Evolutionary conservation across 1,140 invertebrate species (phyloP).

Genomic region (Drosophila biarmipes): DNA sequence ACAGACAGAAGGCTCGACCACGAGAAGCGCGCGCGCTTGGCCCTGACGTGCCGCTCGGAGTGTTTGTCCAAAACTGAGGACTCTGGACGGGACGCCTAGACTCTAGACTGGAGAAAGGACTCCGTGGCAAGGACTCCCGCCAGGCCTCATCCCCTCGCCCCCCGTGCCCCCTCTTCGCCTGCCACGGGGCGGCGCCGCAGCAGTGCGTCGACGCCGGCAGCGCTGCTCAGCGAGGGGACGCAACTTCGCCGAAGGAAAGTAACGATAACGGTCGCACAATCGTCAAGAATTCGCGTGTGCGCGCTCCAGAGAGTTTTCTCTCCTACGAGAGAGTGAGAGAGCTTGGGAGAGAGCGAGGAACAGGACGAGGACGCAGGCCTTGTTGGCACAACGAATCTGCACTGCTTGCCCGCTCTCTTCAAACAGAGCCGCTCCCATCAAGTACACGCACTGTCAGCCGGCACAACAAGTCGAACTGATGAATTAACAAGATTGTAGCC

Average conservation of each 20-base stretch:
- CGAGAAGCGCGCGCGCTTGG: slow-evolving; percentile 76
- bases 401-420: slow-evolving; percentile 30
- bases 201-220: slow-evolving; percentile 21
- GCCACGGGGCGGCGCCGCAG: slow-evolving; percentile 38
- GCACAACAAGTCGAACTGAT: not conserved
- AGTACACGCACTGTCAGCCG: slow-evolving; percentile 22
- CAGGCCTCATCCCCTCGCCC: slow-evolving; percentile 14
- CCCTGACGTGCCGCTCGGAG: slow-evolving; percentile 82
- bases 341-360: not conserved
- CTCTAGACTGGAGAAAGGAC: slow-evolving; percentile 34
- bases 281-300: slow-evolving; percentile 54
- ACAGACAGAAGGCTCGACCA: slow-evolving; percentile 62
- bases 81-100: slow-evolving; percentile 32
- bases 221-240: slow-evolving; percentile 22
- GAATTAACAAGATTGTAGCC: too few relatives aligned
- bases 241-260: slow-evolving; percentile 42
- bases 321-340: not conserved
- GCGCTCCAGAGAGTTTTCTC: slow-evolving; percentile 17
- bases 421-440: slow-evolving; percentile 32
- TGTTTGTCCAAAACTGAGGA: slow-evolving; percentile 82
- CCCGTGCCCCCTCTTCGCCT: not conserved
- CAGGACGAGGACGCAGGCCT: slow-evolving; percentile 9
- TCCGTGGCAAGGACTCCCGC: slow-evolving; percentile 5
- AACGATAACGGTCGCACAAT: slow-evolving; percentile 4
- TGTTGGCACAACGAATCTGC: slow-evolving; percentile 31